phyloP scores from a whole-genome alignment of 2,888 invertebrate species.

The Coleophora flavipennella region DNA sequence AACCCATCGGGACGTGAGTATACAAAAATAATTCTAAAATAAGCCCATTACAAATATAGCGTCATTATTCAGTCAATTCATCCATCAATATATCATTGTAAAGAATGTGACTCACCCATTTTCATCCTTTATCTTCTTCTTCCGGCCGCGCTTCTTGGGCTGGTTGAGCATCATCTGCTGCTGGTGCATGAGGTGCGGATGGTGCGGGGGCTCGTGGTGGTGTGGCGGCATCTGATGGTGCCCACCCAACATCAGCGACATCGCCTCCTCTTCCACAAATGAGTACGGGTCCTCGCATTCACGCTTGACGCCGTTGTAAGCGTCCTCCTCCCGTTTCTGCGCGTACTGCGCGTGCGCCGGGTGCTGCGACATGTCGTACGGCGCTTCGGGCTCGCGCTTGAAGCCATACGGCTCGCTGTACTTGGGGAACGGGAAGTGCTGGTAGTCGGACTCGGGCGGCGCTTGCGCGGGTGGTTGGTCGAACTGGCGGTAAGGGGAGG shows the following conservation, averaged over 20 bases:
- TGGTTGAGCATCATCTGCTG: conserved; percentile 67
- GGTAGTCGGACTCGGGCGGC: conserved; percentile 35
- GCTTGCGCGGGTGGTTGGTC: conserved; percentile 21
- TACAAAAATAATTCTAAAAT: too few species aligned
- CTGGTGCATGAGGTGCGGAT: conserved; percentile 49
- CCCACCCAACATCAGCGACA: conserved; percentile 70
- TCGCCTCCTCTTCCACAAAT: conserved; percentile 86
- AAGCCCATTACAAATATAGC: too few species aligned
- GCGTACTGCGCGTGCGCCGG: conserved; percentile 22
- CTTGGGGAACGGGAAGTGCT: conserved; percentile 59
- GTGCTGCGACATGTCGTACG: conserved; percentile 63
- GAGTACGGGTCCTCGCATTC: conserved; percentile 86
- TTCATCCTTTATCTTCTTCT: conserved; percentile 85
- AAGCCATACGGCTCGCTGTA: conserved; percentile 54
- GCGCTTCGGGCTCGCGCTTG: conserved; percentile 56
- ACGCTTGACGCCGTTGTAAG: conserved; percentile 67
- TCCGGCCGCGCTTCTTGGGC: conserved; percentile 88
- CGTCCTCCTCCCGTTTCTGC: conserved; percentile 52
- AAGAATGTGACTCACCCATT: conserved; percentile 56
- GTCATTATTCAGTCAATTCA: background rate
- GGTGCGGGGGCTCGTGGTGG: conserved; percentile 38
- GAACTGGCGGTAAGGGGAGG: conserved; percentile 37
- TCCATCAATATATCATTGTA: background rate
- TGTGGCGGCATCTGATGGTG: conserved; percentile 24
- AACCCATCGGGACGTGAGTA: too few species aligned